Evolutionary conservation across 2,797 vertebrate species (phyloP), one percentile per base, ranked within the genome.

Genomic region (Lepus oiostolus): DNA sequence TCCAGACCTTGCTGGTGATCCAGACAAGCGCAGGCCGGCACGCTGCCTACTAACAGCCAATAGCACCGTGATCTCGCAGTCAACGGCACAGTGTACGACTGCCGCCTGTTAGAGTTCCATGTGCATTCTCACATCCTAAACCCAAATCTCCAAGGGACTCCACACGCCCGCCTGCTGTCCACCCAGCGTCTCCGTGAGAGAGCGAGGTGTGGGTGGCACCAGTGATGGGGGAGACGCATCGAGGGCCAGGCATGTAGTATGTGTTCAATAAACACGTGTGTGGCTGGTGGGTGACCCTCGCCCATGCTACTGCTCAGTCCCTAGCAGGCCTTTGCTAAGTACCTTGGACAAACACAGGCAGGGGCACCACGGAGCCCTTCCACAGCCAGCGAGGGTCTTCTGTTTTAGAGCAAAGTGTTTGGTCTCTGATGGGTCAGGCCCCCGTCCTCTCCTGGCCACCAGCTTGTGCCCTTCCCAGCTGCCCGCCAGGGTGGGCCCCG

Each of bases 171-270:
- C 42, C 42, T 47, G 42, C 42, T 47, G 8, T 12, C 32, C 28
- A 9, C 1, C 14, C 50, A 1, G 60, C 6, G n/a, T 32, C 70
- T 10, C 1, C 24, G 11, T 2, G 4, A 30, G 17, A 32, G 24
- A 52, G 10, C 0, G 5, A 3, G 4, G 10, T 54, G n/a, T 68
- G 42, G 42, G 42, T 47, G 42, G 42, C 42, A 47, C 54, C n/a
- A 6, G 17, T 2, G 7, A 14, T 6, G 14, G 38, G 7, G 21
- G 10, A 47, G 0, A 1, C 8, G 5, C n/a, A 9, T 30, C 4
- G 26, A 26, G 42, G 7, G 58, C 28, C 10, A 0, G 26, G n/a
- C 38, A 14, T 13, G 0, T n/a, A 74, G 54, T 35, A 62, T 4
- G 9, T 75, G 12, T n/a, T 84, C 9, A 35, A 35, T 42, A 32